Evolutionary conservation across 2,888 invertebrate genomes (phyloP).

Genomic region (Drosophila meridiana): DNA sequence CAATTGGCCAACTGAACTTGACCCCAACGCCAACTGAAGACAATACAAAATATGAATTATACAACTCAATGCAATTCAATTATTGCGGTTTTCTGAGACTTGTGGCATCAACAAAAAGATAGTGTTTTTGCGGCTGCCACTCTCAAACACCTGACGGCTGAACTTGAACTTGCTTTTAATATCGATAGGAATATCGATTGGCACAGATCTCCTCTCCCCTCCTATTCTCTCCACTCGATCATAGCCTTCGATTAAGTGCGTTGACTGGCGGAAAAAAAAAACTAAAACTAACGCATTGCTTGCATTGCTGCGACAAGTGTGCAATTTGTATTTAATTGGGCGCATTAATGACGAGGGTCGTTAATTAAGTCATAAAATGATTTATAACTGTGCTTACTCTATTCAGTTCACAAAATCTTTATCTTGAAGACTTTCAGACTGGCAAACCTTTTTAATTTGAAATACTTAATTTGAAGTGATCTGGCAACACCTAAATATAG

Average conservation of each 20-base stretch:
- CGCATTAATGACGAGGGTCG: constrained; percentile 51
- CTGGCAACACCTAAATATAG: neutral
- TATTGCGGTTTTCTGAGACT: constrained; percentile 58
- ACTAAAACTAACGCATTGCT: constrained; percentile 63
- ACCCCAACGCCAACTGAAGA: constrained; percentile 67
- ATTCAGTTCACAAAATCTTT: constrained; percentile 10
- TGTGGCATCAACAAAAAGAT: constrained; percentile 53
- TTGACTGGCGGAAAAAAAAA: constrained; percentile 45
- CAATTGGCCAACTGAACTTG: constrained; percentile 73
- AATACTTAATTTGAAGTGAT: neutral
- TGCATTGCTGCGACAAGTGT: constrained; percentile 71
- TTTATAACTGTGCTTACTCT: constrained; percentile 1
- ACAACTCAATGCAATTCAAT: constrained; percentile 46
- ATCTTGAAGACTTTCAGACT: neutral
- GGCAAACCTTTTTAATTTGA: neutral
- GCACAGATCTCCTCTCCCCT: neutral
- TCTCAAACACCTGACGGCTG: constrained; percentile 61
- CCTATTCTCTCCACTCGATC: neutral
- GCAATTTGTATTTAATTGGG: constrained; percentile 76
- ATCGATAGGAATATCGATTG: constrained; percentile 18
- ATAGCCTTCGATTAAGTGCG: constrained; percentile 29
- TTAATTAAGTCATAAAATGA: constrained; percentile 7
- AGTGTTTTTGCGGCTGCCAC: constrained; percentile 56
- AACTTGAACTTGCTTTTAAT: constrained; percentile 76
- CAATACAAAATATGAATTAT: constrained; percentile 56